Percentiles rank a stretch among this genome's conserved stretches.
Conservation (phyloP, 2,113 vertebrate species). For the Colius striatus region DNA sequence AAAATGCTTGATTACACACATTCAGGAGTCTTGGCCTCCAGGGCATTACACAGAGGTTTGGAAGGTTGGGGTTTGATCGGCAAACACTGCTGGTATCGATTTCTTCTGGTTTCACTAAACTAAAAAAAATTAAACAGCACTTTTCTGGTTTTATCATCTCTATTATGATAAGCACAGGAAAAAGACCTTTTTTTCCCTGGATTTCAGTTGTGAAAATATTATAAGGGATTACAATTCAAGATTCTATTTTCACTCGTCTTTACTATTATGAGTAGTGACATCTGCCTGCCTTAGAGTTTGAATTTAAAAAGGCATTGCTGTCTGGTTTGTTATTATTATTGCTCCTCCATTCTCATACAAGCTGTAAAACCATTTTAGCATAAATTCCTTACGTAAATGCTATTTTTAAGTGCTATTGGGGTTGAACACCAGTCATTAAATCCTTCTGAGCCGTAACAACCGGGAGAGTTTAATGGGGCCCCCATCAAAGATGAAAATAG, state of each 20-base stretch:
- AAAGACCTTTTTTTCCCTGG: neutral
- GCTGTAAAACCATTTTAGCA: neutral
- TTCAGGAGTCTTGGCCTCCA: neutral
- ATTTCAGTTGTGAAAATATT: neutral
- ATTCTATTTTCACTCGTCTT: neutral
- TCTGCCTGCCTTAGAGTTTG: neutral
- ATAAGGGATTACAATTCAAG: neutral
- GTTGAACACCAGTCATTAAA: conserved; percentile 36
- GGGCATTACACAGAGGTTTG: neutral
- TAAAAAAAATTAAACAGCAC: neutral
- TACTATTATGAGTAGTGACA: neutral
- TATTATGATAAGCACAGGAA: neutral
- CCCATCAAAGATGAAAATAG: conserved; percentile 39
- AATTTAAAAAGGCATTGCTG: neutral
- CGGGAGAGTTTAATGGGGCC: conserved; percentile 29
- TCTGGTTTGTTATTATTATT: conserved; percentile 11
- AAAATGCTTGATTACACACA: neutral
- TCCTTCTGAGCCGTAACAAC: conserved; percentile 40
- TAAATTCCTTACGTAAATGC: neutral
- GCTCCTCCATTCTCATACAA: neutral
- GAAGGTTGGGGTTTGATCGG: neutral
- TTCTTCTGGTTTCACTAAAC: neutral
- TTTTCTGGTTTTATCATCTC: neutral
- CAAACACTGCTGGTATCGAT: neutral
- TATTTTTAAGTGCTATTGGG: conserved; percentile 16